A percentile compares a stretch with the other conserved stretches of the same genome.
These are phyloP conservation scores for Ornithorhynchus anatinus DNA, from an alignment of 2,113 vertebrate species.

Conservation along the genomic window DNA sequence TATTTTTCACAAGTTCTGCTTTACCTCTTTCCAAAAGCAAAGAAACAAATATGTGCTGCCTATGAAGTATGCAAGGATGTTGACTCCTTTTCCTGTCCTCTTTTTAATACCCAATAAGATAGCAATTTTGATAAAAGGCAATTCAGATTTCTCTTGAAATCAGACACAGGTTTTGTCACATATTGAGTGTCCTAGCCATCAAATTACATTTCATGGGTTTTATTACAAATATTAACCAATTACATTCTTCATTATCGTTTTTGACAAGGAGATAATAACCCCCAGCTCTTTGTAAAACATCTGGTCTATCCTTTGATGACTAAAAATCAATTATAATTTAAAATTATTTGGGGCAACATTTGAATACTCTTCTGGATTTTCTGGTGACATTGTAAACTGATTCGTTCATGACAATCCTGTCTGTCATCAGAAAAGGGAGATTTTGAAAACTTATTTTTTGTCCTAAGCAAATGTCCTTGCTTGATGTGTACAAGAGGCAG, in stretches of 20 bases:
- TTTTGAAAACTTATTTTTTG: too few species aligned
- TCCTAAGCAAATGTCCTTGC: too few species aligned
- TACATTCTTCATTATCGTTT: constrained; percentile 38
- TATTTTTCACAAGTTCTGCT: too few species aligned
- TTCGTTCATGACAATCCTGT: background rate
- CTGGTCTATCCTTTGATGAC: constrained; percentile 32
- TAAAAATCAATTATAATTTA: constrained; percentile 40
- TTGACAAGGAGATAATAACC: constrained; percentile 36
- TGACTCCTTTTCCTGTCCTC: too few species aligned
- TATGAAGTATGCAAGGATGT: too few species aligned
- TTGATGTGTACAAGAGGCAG: too few species aligned
- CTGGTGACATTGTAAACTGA: fast-evolving
- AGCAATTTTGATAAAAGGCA: too few species aligned
- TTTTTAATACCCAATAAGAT: too few species aligned
- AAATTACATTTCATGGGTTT: constrained; percentile 35
- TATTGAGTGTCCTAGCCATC: background rate
- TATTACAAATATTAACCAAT: constrained; percentile 46
- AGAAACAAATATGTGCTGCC: too few species aligned
- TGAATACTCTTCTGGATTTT: background rate
- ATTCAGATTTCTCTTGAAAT: too few species aligned
- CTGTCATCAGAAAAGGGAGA: too few species aligned
- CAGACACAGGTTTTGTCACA: background rate
- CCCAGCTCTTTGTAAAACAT: constrained; percentile 17
- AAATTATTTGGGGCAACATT: constrained; percentile 41
- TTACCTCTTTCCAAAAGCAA: too few species aligned